Evolutionary conservation across 2,113 vertebrate species (phyloP).

Genomic region (Amazona guildingii): DNA sequence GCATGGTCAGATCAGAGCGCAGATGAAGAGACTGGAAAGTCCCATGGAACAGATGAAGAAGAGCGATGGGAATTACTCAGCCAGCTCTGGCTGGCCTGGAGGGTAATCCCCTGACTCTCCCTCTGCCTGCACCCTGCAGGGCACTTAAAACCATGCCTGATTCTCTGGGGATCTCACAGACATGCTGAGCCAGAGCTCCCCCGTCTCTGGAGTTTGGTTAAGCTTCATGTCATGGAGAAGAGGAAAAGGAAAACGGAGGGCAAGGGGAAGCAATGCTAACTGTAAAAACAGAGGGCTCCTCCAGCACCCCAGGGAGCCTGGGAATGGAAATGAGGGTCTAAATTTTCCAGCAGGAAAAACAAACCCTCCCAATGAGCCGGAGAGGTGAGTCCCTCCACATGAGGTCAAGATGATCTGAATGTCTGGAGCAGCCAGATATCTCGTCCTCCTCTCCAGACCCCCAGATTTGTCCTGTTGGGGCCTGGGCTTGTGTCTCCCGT

Average conservation of each 20-base stretch:
- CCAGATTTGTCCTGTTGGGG: not conserved
- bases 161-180: not conserved
- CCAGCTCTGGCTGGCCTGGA: not conserved
- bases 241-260: slow-evolving; percentile 17
- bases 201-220: not conserved
- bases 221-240: not conserved
- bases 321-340: not conserved
- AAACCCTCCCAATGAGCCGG: not conserved
- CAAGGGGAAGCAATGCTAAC: not conserved
- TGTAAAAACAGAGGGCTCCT: slow-evolving; percentile 25
- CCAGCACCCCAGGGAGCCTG: not conserved
- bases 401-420: not conserved
- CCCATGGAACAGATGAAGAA: not conserved
- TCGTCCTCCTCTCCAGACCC: not conserved
- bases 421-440: not conserved
- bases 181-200: not conserved
- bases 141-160: not conserved
- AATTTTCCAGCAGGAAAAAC: slow-evolving; percentile 32
- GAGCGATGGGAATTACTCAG: fast-evolving
- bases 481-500: not conserved
- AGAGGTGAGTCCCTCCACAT: not conserved
- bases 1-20: not conserved
- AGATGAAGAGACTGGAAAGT: not conserved
- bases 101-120: not conserved
- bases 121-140: not conserved